Evolutionary conservation across 2,113 vertebrate genomes (phyloP), one percentile per base, ranked within the genome.

Genomic region (Tyto alba): DNA sequence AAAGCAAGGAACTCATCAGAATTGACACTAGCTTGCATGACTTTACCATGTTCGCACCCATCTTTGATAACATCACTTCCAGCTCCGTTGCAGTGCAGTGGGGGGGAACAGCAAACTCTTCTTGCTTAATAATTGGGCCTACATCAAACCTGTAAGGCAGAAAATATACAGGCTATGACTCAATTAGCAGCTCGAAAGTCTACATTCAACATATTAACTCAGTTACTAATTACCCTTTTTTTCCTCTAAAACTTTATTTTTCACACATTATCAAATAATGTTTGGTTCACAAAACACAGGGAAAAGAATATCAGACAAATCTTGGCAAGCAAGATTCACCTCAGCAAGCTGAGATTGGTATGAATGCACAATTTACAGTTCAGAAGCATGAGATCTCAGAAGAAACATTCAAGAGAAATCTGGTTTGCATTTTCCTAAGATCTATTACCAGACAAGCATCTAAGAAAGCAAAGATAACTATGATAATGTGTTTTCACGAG

Each of bases 41-140:
- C 71, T 82, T 90, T 97, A 99, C 99, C 98, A 99, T 98, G 90
- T 95, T 75, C 32, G 99, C 99, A 62, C 99, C 99, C 77, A 98
- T 92, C n/a, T 90, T 88, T 17, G 99, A 98, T 11, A 99, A 96
- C 5, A 96, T 41, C 7, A 52, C 95, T 96, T 99, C 99, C 20
- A 99, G 97, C 50, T 99, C 98, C 64, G 98, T 99, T 17, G 99
- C 93, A 0, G 99, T 99, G 34, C 98, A 98, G 22, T 12, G 36
- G 34, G 98, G 96, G 52, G 99, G 99, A 84, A 99, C 98, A 63
- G 97, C 92, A 71, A 98, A 83, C 23, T 97, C 72, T 94, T 99
- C 98, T 92, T 99, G 99, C 87, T 98, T 98, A 63, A 99, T 97
- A 91, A 99, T 98, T 22, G 99, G 99, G 15, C 99, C 99, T 34